Percentiles rank a stretch among this genome's conserved stretches.
These are phyloP conservation scores for Tribolium madens DNA, from an alignment of 1,140 invertebrate species.

Conservation along the genomic window DNA sequence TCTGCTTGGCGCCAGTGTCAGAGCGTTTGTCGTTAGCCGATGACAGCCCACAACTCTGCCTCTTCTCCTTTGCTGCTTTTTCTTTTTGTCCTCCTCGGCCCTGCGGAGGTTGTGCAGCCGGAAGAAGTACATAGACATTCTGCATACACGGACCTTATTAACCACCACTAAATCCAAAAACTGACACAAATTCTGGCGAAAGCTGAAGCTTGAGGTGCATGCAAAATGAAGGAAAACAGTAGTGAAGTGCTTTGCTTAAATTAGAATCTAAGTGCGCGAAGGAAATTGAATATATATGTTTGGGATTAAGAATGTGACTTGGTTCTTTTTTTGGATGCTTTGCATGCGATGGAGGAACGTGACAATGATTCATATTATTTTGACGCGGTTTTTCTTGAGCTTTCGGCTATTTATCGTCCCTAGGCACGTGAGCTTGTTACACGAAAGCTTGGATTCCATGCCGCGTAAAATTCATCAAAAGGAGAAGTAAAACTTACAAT, in stretches of 20 bases:
- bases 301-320: not conserved
- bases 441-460: conserved; percentile 18
- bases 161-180: not conserved
- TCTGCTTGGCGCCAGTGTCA: conserved; percentile 79
- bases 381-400: conserved; percentile 1
- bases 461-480: not conserved
- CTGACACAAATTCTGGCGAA: not conserved
- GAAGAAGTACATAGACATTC: conserved; percentile 96
- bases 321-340: no score
- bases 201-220: not conserved
- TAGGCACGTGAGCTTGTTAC: conserved; percentile 15
- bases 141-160: conserved; percentile 55
- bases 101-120: conserved; percentile 89
- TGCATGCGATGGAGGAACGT: not conserved
- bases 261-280: not conserved
- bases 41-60: conserved; percentile 59
- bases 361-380: conserved; percentile 8
- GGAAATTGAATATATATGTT: not conserved
- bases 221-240: not conserved
- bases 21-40: conserved; percentile 65
- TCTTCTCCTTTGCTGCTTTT: conserved; percentile 66
- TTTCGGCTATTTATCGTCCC: not conserved
- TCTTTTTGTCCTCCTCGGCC: conserved; percentile 76
- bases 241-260: not conserved
- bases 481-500: not conserved